Evolutionary conservation across 1,140 invertebrate species (phyloP), one percentile per base, ranked within the genome.

Genomic region (Drosophila ironensis): DNA sequence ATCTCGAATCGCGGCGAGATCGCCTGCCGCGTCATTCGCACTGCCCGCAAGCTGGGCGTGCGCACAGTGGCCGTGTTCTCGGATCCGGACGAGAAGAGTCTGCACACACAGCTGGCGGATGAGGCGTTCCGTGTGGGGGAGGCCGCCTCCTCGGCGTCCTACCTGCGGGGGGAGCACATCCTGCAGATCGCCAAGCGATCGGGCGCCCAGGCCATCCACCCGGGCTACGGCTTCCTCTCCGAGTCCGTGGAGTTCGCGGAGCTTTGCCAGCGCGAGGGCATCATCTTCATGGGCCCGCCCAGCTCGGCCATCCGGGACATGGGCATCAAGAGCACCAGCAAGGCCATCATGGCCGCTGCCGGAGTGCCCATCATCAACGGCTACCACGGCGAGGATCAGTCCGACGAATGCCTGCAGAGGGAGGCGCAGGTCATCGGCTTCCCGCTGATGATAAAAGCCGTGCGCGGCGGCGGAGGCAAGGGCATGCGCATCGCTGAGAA

Each of bases 1-100:
- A 97, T 99, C 72, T 98, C 98, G 9, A 99, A 99, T 91, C 92
- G 98, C 76, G 98, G 98, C 12, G 98, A 99, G 91, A 99, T 99
- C 90, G 98, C 98, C 40, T 98, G 97, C 88, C 92, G 98, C 28
- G 94, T 99, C 4, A 94, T 96, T 57, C 92, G 93, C 88, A 99
- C 98, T 4, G 97, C 98, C 0, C 94, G 94, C 67, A 95, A 94
- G 78, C 91, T 99, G 52, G 98, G 98, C 12, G 94, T 99, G 25
- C 93, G 94, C 88, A 97, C 97, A 6, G 98, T 99, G 0, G 97
- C 97, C 3, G 96, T 99, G 0, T 99, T 96, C 89, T 99, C 97
- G 60, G 97, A 99, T 89, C 96, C 94, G 2, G 98, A 99, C 90
- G 93, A 92, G 86, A 91, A 96, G 91, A 92, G 95, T 3, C 92